Conservation (phyloP, 1,140 invertebrate species). For the Diploscapter pachys region DNA sequence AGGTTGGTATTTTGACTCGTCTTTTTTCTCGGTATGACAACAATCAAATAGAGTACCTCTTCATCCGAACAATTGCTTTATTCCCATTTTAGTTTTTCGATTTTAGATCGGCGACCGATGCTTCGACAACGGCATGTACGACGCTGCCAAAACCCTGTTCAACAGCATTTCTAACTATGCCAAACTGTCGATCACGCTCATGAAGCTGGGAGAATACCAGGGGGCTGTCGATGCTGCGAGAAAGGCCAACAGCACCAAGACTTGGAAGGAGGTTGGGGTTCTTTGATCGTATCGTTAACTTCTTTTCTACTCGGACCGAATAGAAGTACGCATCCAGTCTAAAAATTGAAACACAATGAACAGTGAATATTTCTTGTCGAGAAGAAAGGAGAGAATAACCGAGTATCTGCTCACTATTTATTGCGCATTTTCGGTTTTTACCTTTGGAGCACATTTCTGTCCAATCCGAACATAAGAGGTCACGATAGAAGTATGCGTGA, state of each 20-base stretch:
- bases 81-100: not conserved
- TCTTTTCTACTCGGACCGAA: no score
- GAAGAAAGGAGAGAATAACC: no score
- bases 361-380: no score
- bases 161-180: constrained; percentile 99
- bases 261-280: constrained; percentile 82
- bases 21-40: not conserved
- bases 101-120: constrained; percentile 73
- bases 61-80: no score
- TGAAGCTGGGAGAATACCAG: constrained; percentile 95
- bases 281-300: not conserved
- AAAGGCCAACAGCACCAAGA: constrained; percentile 94
- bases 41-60: no score
- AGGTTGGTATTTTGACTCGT: constrained; percentile 63
- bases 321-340: no score
- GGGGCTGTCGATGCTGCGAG: constrained; percentile 95
- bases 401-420: constrained; percentile 8
- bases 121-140: constrained; percentile 81
- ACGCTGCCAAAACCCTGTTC: constrained; percentile 93
- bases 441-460: no score
- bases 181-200: constrained; percentile 88
- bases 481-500: no score
- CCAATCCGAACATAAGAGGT: no score
- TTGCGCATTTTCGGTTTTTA: no score
- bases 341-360: no score